Base-by-base conservation (phyloP, 2,797 vertebrate species). In the Cirrhinus mrigala region DNA sequence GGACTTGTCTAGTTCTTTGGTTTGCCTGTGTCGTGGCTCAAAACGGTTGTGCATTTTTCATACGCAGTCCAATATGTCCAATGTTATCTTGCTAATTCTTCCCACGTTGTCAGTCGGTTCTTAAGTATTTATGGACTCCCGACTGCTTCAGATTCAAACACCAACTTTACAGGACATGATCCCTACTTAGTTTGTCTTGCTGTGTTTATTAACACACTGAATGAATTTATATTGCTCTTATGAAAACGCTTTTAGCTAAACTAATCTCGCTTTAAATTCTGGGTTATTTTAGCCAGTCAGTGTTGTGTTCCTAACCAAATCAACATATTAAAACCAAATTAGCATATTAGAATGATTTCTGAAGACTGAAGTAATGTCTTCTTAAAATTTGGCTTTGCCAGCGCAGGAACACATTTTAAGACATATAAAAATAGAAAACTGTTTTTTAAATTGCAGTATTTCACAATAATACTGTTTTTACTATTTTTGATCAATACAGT, bases 161-260 rank as follows among this genome's bases (percentile, higher is more conserved):
- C 18, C 48, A 66, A 11, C 14, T 79, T 66, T 70, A 81, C 14
- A 56, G 7, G 46, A 54, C n/a, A 68, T 77, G 71, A 54, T 77
- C 12, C 66, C 27, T 71, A 24, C 66, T 73, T 52, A 37, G 44
- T 60, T 62, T 48, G 54, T 85, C 83, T 52, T 73, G 37, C 70
- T 71, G 14, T 33, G 12, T 79, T 79, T 70, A 66, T 66, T 66
- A 71, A 48, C 33, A 37, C 33, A 37, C 33, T 12, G 37, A 79
- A 62, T 71, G 5, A 33, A 79, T 73, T 70, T 71, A 50, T 71
- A 22, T 68, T 37, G 75, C 62, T 79, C 20, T 60, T 50, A 52
- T 79, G 54, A 79, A 79, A 79, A 70, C 18, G 76, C 66, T 79
- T 79, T 62, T 73, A 85, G 66, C 54, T 6, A 37, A 58, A 79